phyloP scores from a whole-genome alignment of 2,888 invertebrate species.

The Argyra leucocephala region DNA sequence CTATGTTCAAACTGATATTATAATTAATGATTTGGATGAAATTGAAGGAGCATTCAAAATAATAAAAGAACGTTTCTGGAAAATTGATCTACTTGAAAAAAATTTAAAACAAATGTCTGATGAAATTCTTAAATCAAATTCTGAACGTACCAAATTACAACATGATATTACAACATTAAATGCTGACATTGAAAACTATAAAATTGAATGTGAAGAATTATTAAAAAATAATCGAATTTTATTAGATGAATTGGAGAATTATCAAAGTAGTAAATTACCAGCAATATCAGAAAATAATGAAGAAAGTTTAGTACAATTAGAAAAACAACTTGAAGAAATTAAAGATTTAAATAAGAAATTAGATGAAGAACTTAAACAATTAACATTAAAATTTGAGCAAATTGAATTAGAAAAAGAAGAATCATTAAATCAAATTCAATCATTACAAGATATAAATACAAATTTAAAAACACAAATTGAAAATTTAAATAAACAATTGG shows the following conservation, averaged over 20 bases:
- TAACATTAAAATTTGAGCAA: constrained; percentile 48
- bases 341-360: constrained; percentile 51
- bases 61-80: constrained; percentile 50
- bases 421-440: constrained; percentile 27
- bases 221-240: constrained; percentile 62
- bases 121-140: constrained; percentile 41
- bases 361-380: constrained; percentile 51
- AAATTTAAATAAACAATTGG: constrained; percentile 32
- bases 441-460: constrained; percentile 32
- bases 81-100: constrained; percentile 50
- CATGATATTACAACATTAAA: constrained; percentile 47
- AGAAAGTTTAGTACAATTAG: constrained; percentile 55
- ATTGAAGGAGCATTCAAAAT: constrained; percentile 45
- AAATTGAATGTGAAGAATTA: constrained; percentile 55
- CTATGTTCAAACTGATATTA: constrained; percentile 27
- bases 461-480: constrained; percentile 31
- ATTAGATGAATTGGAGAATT: constrained; percentile 55
- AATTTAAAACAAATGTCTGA: constrained; percentile 50
- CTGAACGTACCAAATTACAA: constrained; percentile 47
- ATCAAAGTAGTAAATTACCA: constrained; percentile 53
- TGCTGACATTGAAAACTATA: constrained; percentile 46
- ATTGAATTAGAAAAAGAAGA: constrained; percentile 33
- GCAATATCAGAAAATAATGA: constrained; percentile 65
- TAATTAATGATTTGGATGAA: constrained; percentile 24
- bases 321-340: constrained; percentile 56